These are phyloP conservation scores for Octopus bimaculoides DNA, from an alignment of 1,140 invertebrate genomes.

Conservation along the genomic window DNA sequence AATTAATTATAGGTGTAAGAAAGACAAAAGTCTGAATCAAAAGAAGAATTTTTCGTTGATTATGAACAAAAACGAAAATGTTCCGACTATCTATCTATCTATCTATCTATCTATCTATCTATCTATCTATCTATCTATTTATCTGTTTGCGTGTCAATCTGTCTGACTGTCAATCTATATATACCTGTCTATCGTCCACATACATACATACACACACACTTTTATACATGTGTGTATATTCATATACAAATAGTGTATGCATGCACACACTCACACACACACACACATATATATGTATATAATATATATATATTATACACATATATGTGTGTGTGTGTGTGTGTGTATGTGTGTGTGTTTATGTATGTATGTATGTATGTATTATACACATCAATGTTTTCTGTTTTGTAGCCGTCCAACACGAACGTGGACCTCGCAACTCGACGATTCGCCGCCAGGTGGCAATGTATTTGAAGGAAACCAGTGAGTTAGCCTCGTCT, in stretches of 20 bases:
- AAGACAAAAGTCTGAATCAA: too few relatives aligned
- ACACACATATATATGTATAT: too few relatives aligned
- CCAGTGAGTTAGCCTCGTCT: conserved; percentile 38
- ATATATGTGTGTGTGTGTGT: neutral
- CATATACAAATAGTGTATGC: too few relatives aligned
- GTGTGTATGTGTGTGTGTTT: neutral
- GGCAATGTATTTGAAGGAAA: conserved; percentile 67
- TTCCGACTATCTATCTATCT: neutral
- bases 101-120: neutral
- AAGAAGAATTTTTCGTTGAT: too few relatives aligned
- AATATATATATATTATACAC: too few relatives aligned
- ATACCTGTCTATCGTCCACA: neutral
- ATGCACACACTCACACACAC: too few relatives aligned
- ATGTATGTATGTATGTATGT: neutral
- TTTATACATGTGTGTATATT: too few relatives aligned
- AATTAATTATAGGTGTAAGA: too few relatives aligned
- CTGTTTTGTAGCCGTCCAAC: conserved; percentile 83
- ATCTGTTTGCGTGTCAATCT: neutral
- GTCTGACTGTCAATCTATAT: neutral
- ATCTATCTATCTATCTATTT: neutral
- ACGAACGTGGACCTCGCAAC: conserved; percentile 87
- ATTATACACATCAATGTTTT: conserved; percentile 10
- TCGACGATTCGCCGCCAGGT: conserved; percentile 87
- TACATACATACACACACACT: neutral
- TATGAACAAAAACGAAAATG: too few relatives aligned